These are phyloP conservation scores for Corella eumyota DNA, from an alignment of 23 tunicate species.

Conservation along the genomic window DNA sequence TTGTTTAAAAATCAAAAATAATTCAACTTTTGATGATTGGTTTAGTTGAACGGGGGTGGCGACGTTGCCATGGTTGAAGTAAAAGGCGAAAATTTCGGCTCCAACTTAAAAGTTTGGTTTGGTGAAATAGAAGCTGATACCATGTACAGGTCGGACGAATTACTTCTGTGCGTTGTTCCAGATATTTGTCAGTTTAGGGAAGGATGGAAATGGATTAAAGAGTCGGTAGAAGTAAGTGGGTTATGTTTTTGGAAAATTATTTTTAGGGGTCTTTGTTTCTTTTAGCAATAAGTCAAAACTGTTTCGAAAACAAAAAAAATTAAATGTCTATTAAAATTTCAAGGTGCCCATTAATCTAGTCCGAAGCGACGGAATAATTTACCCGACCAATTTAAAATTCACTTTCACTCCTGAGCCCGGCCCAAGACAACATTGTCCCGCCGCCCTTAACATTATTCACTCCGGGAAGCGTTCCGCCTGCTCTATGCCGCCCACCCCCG, in stretches of 20 bases:
- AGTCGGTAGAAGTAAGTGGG: slow-evolving; percentile 49
- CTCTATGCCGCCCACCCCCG: slow-evolving; percentile 54
- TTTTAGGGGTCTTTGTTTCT: too few species aligned
- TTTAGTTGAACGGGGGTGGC: slow-evolving; percentile 75
- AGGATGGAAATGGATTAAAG: slow-evolving; percentile 77
- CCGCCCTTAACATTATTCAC: slow-evolving; percentile 33
- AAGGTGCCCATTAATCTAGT: slow-evolving; percentile 93
- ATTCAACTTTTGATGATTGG: too few species aligned
- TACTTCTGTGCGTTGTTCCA: slow-evolving; percentile 85
- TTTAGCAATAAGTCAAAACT: too few species aligned
- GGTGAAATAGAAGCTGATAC: slow-evolving; percentile 93
- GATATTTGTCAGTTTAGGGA: slow-evolving; percentile 65
- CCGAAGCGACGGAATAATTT: slow-evolving; percentile 81
- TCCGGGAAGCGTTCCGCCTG: slow-evolving; percentile 24
- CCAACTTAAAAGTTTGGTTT: slow-evolving; percentile 77
- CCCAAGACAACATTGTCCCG: slow-evolving; percentile 68
- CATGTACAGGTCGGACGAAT: slow-evolving; percentile 76
- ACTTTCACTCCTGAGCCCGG: slow-evolving; percentile 88
- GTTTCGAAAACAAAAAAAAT: too few species aligned
- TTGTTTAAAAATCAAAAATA: too few species aligned
- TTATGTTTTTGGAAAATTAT: too few species aligned
- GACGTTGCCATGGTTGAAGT: slow-evolving; percentile 88
- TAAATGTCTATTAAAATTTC: too few species aligned
- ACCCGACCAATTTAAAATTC: slow-evolving; percentile 70
- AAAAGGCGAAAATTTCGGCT: slow-evolving; percentile 76